Evolutionary conservation across 2,888 invertebrate genomes (phyloP).

Genomic region (Orthosia cruda): DNA sequence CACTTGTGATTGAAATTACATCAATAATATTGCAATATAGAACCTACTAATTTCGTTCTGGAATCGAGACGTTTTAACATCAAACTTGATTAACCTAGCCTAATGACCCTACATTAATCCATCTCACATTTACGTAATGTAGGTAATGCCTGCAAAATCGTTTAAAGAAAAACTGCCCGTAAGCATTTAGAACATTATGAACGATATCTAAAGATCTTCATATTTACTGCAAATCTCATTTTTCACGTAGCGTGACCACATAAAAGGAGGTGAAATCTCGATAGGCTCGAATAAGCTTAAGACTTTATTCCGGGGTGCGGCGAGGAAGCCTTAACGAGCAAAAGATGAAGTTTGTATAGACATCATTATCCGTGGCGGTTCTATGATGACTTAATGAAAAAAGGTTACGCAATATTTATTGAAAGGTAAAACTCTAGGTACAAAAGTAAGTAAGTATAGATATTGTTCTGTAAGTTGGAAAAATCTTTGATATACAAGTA

Average conservation of each 20-base stretch:
- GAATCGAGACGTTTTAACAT: background rate
- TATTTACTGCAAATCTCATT: slow-evolving; percentile 62
- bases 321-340: slow-evolving; percentile 60
- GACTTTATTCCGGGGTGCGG: slow-evolving; percentile 54
- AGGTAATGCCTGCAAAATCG: background rate
- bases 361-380: slow-evolving; percentile 37
- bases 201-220: slow-evolving; percentile 33
- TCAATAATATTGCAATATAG: too few relatives aligned
- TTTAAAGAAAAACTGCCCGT: slow-evolving; percentile 14
- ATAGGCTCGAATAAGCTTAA: slow-evolving; percentile 63
- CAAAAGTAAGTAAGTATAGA: background rate
- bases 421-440: slow-evolving; percentile 11
- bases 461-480: background rate
- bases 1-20: too few relatives aligned
- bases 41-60: background rate
- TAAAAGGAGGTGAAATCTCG: slow-evolving; percentile 70
- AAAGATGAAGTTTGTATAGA: slow-evolving; percentile 61
- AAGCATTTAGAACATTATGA: slow-evolving; percentile 40
- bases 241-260: slow-evolving; percentile 68
- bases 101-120: background rate
- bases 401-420: slow-evolving; percentile 33
- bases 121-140: background rate
- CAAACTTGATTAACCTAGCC: background rate
- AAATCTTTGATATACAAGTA: background rate
- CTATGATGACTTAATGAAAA: slow-evolving; percentile 54